Percentiles rank a stretch among this genome's conserved stretches.
Evolutionary conservation across 2,113 vertebrate genomes (phyloP).

Genomic region (Acanthisitta chloris): DNA sequence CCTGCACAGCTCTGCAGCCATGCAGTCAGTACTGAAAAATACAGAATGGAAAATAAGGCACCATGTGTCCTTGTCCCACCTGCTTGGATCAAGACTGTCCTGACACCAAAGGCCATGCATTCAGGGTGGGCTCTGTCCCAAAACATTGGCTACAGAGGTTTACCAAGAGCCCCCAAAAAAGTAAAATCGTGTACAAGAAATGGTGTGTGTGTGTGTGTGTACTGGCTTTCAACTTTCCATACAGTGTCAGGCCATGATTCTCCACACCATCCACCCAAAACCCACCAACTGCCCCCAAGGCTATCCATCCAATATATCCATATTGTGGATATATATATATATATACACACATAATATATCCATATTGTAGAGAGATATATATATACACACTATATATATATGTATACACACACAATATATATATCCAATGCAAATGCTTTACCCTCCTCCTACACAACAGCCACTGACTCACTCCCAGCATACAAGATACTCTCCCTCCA

Average conservation of each 20-base stretch:
- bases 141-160: not conserved
- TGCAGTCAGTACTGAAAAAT: not conserved
- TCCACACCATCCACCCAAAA: not conserved
- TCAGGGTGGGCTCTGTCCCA: not conserved
- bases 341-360: too few species aligned
- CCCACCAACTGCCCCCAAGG: not conserved
- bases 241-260: not conserved
- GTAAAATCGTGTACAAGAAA: fast-evolving
- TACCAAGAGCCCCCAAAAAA: not conserved
- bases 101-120: not conserved
- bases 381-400: too few species aligned
- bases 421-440: fast-evolving
- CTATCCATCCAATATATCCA: not conserved
- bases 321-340: too few species aligned
- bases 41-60: not conserved
- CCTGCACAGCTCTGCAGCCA: not conserved
- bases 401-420: too few species aligned
- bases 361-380: too few species aligned
- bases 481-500: not conserved
- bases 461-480: not conserved
- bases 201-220: fast-evolving
- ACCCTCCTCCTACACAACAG: not conserved
- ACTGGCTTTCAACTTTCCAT: not conserved
- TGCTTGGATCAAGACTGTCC: not conserved
- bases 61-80: not conserved